Conservation (phyloP, 2,888 invertebrate genomes). For the Melieria crassipennis region DNA sequence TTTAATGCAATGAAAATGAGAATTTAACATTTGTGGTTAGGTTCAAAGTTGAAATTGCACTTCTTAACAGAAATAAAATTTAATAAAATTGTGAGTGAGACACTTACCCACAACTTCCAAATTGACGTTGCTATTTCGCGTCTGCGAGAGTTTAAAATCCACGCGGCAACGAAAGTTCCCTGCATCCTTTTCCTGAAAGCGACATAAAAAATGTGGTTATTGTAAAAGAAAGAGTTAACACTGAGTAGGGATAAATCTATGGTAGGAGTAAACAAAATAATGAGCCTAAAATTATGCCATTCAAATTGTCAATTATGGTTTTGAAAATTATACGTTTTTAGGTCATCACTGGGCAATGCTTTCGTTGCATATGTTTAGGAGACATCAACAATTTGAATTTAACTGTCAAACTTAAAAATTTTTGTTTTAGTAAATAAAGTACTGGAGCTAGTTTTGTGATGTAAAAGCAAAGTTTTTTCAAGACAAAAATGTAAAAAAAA, state of each 20-base stretch:
- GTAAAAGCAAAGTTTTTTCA: too few species aligned
- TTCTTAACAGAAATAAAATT: neutral
- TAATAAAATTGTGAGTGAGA: neutral
- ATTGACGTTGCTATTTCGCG: conserved; percentile 80
- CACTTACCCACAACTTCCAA: conserved; percentile 81
- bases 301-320: too few species aligned
- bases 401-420: too few species aligned
- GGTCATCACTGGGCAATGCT: too few species aligned
- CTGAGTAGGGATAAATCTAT: neutral
- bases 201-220: conserved; percentile 6
- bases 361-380: too few species aligned
- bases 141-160: conserved; percentile 81
- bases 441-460: too few species aligned
- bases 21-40: neutral
- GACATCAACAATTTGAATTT: too few species aligned
- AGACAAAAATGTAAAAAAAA: too few species aligned
- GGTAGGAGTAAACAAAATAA: neutral
- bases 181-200: conserved; percentile 71
- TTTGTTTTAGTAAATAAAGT: too few species aligned
- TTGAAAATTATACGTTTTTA: too few species aligned
- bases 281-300: neutral
- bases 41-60: neutral
- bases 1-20: too few species aligned
- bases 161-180: conserved; percentile 81
- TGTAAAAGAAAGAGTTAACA: conserved; percentile 14